Evolutionary conservation across 2,113 vertebrate genomes (phyloP).

Genomic region (Tychaedon coryphoeus): DNA sequence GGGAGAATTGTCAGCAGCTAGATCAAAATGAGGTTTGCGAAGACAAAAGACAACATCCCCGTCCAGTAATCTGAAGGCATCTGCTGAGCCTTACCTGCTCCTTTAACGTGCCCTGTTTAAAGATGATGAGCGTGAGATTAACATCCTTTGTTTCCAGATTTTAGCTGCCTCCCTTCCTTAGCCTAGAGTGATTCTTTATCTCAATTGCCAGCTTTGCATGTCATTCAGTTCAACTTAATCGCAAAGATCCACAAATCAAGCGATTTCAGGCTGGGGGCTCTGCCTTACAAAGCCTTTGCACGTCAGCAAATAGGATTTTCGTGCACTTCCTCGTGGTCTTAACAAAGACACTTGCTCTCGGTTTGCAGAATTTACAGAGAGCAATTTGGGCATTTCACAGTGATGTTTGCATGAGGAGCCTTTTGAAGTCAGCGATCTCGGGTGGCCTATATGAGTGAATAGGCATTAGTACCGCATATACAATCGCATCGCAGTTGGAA

Average conservation of each 20-base stretch:
- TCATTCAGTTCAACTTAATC: slow-evolving; percentile 64
- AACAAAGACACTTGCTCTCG: slow-evolving; percentile 51
- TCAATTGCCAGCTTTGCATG: slow-evolving; percentile 63
- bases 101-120: background rate
- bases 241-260: slow-evolving; percentile 62
- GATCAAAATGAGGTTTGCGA: slow-evolving; percentile 11
- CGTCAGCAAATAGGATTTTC: slow-evolving; percentile 61
- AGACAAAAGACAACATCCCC: slow-evolving; percentile 15
- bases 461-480: background rate
- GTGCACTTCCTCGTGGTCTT: slow-evolving; percentile 33
- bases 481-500: background rate
- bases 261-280: slow-evolving; percentile 52
- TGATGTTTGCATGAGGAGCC: background rate
- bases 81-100: slow-evolving; percentile 4
- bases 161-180: slow-evolving; percentile 9
- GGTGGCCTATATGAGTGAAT: background rate
- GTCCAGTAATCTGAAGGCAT: background rate
- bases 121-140: slow-evolving; percentile 52
- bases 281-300: slow-evolving; percentile 45
- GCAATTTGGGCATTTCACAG: slow-evolving; percentile 29
- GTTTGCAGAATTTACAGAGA: slow-evolving; percentile 47
- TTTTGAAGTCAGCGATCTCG: slow-evolving; percentile 1
- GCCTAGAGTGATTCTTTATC: slow-evolving; percentile 61
- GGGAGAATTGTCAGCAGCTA: background rate
- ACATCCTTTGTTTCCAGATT: slow-evolving; percentile 50